Evolutionary conservation across 2,113 vertebrate species (phyloP).

Genomic region (Synodontis membranacea): DNA sequence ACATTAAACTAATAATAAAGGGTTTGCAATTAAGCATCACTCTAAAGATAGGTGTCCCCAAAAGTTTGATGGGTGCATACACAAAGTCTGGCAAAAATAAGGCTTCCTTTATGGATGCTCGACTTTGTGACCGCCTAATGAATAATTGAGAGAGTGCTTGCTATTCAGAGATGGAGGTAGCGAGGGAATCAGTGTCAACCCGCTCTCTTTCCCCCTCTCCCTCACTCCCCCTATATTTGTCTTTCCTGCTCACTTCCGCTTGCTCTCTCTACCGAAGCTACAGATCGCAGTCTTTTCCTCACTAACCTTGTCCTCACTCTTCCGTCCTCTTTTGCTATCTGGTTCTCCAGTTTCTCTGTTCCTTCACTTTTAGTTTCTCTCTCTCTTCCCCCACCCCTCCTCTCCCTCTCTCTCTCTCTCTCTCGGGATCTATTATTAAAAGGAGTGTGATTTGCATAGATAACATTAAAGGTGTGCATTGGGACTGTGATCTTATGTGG

Average conservation of each 20-base stretch:
- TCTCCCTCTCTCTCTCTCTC: conserved; percentile 14
- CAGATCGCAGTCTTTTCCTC: conserved; percentile 42
- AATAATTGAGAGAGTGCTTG: conserved; percentile 60
- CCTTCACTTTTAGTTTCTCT: conserved; percentile 7
- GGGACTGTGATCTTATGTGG: neutral
- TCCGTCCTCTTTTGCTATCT: conserved; percentile 3
- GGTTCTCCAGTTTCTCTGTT: conserved; percentile 12
- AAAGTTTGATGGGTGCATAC: conserved; percentile 13
- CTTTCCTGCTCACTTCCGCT: conserved; percentile 42
- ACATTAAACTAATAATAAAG: neutral
- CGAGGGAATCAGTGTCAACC: conserved; percentile 53
- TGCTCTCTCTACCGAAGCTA: conserved; percentile 40
- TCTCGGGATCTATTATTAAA: conserved; percentile 36
- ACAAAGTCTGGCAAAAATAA: conserved; percentile 51
- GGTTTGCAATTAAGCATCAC: neutral
- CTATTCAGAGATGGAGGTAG: conserved; percentile 54
- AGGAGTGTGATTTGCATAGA: conserved; percentile 26
- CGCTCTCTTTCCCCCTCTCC: conserved; percentile 18
- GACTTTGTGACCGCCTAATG: conserved; percentile 53
- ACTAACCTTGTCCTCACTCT: conserved; percentile 41
- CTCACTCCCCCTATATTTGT: conserved; percentile 35
- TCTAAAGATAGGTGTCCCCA: neutral
- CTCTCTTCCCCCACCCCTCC: neutral
- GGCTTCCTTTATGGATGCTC: conserved; percentile 49
- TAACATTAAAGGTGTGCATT: neutral